Base-by-base conservation (phyloP, 2,888 invertebrate genomes). In the Eudemis profundana region DNA sequence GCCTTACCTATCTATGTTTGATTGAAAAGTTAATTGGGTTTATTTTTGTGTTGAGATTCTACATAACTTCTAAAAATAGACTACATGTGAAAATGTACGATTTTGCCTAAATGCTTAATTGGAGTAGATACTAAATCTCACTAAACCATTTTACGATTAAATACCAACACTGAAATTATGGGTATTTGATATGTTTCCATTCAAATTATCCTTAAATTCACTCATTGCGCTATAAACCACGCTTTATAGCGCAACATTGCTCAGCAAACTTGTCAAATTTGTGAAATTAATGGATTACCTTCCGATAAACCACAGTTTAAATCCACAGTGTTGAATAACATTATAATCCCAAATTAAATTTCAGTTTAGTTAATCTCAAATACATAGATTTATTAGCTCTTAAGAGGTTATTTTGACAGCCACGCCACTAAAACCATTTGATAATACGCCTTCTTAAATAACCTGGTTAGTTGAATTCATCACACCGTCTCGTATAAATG, bases 321-420 rank as follows among this genome's bases (percentile, higher is more conserved):
- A 54, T 40, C 40, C 27, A 29, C 42, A 15, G n/a, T 54, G 17
- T 29, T 56, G 56, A 56, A 56, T 56, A n/a, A 44, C 8, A 56
- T 56, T 44, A 56, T 29, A 27, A 56, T 56, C 56, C 42, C 56
- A 56, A 56, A 56, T 56, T 44, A 29, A 56, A 44, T n/a, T 44
- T 56, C n/a, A 56, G 29, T 44, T 56, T 56, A 56, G 56, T 56
- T 56, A 19, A 56, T 56, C 56, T 29, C 17, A n/a, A 44, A 44
- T 38, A 15, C 23, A 7, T 27, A 56, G 27, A 56, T 56, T 56
- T 56, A 56, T 56, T 29, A 29, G 3, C 12, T 42, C 29, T 29
- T 29, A 44, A 56, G 42, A 29, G 29, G 8, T 12, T 19, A 29
- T 56, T 29, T 56, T 56, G 56, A 44, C 56, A 44, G 29, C 42